Evolutionary conservation across 2,888 invertebrate genomes (phyloP).

Genomic region (Lordiphosa andalusiaca): DNA sequence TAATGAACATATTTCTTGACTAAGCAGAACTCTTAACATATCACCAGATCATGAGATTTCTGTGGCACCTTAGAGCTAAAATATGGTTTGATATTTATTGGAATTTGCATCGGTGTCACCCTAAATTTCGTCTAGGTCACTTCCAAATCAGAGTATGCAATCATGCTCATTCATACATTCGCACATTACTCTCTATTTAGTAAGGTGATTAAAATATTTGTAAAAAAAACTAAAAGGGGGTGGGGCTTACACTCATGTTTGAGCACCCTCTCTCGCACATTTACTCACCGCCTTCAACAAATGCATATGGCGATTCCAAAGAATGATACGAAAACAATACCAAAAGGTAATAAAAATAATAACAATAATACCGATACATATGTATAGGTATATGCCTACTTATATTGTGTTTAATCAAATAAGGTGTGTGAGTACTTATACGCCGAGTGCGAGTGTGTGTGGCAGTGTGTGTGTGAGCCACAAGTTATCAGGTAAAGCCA

Average conservation of each 20-base stretch:
- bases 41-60: no score
- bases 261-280: conserved; percentile 36
- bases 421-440: conserved; percentile 65
- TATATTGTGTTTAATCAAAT: conserved; percentile 66
- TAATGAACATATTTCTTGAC: no score
- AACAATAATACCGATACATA: conserved; percentile 32
- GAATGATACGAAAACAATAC: conserved; percentile 41
- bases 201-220: no score
- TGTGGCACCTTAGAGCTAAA: no score
- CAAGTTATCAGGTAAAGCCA: conserved; percentile 60
- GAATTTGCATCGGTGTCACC: no score
- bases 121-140: no score
- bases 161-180: no score
- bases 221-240: not conserved
- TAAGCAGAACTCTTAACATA: no score
- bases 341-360: conserved; percentile 38
- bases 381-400: not conserved
- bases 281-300: conserved; percentile 30
- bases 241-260: conserved; percentile 13
- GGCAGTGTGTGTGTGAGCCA: conserved; percentile 39
- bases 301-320: conserved; percentile 48
- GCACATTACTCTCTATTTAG: no score
- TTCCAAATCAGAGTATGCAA: no score
- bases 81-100: no score
- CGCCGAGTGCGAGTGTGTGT: conserved; percentile 24